phyloP scores from a whole-genome alignment of 37 sponge, comb jelly and placozoan genomes.

The Dysidea cf. avara region DNA sequence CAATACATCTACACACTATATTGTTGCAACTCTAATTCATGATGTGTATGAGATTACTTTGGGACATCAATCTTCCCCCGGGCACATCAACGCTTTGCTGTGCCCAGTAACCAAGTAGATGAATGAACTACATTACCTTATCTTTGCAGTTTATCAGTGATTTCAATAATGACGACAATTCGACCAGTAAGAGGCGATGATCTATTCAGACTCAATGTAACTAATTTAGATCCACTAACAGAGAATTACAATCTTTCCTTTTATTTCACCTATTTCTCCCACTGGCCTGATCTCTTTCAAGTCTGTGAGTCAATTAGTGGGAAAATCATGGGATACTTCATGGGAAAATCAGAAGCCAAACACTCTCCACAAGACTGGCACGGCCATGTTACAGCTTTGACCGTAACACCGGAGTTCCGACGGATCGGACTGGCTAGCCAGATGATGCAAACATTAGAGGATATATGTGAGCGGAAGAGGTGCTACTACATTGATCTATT shows the following conservation, averaged over 20 bases:
- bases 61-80: background rate
- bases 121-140: too few species aligned
- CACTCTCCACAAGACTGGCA: constrained; percentile 87
- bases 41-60: too few species aligned
- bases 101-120: too few species aligned
- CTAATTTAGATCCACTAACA: constrained; percentile 91
- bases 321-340: constrained; percentile 95
- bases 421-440: constrained; percentile 85
- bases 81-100: too few species aligned
- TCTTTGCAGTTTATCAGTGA: too few species aligned
- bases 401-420: constrained; percentile 83
- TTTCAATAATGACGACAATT: constrained; percentile 87
- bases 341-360: constrained; percentile 82
- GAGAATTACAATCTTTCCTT: constrained; percentile 91
- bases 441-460: constrained; percentile 88
- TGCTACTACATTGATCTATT: constrained; percentile 96
- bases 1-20: too few species aligned
- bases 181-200: constrained; percentile 84
- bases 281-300: constrained; percentile 95
- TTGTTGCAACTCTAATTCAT: too few species aligned
- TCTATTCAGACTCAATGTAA: constrained; percentile 79
- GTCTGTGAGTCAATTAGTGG: constrained; percentile 90
- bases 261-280: constrained; percentile 79
- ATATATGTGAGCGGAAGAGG: constrained; percentile 84
- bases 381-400: constrained; percentile 97